Evolutionary conservation across 2,797 vertebrate genomes (phyloP).

Genomic region (Sebastes cheni): DNA sequence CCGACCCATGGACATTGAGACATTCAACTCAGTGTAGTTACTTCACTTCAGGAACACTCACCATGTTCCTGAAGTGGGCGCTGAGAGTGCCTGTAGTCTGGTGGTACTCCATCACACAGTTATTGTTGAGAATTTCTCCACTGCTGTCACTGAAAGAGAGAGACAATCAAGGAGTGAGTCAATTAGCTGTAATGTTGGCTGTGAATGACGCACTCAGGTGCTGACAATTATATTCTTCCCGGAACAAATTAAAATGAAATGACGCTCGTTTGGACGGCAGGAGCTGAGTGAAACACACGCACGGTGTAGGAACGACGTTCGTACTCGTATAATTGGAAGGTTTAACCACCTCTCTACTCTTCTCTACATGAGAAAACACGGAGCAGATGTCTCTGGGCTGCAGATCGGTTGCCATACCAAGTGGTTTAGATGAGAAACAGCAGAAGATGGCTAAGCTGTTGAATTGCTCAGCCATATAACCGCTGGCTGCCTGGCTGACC

Average conservation of each 20-base stretch:
- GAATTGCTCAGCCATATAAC: constrained; percentile 11
- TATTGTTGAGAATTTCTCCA: constrained; percentile 96
- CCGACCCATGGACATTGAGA: neutral
- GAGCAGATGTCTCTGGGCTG: neutral
- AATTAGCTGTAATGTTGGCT: constrained; percentile 13
- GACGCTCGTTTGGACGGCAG: neutral
- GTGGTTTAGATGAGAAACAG: constrained; percentile 10
- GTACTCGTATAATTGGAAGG: neutral
- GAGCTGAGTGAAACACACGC: neutral
- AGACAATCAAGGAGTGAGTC: constrained; percentile 12
- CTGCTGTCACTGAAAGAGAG: constrained; percentile 88
- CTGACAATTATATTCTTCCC: neutral
- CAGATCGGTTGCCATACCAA: neutral
- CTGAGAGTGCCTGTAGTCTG: constrained; percentile 85
- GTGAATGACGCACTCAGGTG: neutral
- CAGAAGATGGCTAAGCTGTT: constrained; percentile 21
- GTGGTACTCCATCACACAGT: constrained; percentile 95
- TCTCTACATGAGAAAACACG: neutral
- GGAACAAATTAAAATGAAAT: constrained; percentile 17
- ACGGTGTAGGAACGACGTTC: neutral
- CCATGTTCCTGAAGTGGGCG: constrained; percentile 92
- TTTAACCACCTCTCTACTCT: constrained; percentile 3
- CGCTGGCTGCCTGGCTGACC: constrained; percentile 35
- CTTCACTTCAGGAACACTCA: constrained; percentile 64
- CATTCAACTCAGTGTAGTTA: neutral